Conservation (phyloP, 2,888 invertebrate genomes). For the Oscheius sp. region DNA sequence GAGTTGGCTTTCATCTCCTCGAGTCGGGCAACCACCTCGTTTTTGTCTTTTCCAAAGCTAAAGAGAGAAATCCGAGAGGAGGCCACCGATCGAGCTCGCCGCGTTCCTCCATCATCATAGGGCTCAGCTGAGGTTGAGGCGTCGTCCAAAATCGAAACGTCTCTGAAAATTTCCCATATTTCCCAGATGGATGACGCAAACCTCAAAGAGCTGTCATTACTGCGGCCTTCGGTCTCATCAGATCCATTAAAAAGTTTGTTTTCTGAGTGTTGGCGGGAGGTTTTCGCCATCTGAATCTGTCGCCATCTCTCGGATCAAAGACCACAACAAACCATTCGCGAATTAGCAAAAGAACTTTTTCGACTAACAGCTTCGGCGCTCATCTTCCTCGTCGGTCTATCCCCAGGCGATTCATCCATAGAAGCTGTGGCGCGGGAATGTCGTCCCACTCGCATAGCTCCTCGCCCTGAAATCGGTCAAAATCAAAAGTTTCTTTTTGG, state of each 20-base stretch:
- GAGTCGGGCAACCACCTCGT: conserved; percentile 50
- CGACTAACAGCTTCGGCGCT: conserved; percentile 55
- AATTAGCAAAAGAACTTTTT: conserved; percentile 57
- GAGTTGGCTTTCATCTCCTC: conserved; percentile 34
- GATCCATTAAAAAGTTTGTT: conserved; percentile 46
- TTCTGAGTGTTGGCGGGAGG: conserved; percentile 30
- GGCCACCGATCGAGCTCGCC: conserved; percentile 51
- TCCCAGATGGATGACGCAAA: too few relatives aligned
- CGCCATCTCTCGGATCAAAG: neutral
- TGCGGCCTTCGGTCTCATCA: conserved; percentile 47
- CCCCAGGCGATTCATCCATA: conserved; percentile 48
- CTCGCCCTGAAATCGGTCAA: conserved; percentile 50
- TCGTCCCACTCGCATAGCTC: conserved; percentile 49
- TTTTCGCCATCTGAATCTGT: conserved; percentile 41
- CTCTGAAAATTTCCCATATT: conserved; percentile 17
- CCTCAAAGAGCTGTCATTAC: conserved; percentile 50
- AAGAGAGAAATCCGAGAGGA: conserved; percentile 56
- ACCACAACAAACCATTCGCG: conserved; percentile 46
- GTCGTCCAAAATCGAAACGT: conserved; percentile 40
- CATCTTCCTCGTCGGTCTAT: conserved; percentile 52
- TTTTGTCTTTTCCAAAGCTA: conserved; percentile 36
- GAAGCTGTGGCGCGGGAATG: conserved; percentile 54
- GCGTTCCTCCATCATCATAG: conserved; percentile 52
- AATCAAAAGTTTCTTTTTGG: neutral
- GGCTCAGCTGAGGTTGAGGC: conserved; percentile 47